Percentiles rank a stretch among this genome's conserved stretches.
phyloP scores from a whole-genome alignment of 2,797 vertebrate genomes.

The Merluccius polli region DNA sequence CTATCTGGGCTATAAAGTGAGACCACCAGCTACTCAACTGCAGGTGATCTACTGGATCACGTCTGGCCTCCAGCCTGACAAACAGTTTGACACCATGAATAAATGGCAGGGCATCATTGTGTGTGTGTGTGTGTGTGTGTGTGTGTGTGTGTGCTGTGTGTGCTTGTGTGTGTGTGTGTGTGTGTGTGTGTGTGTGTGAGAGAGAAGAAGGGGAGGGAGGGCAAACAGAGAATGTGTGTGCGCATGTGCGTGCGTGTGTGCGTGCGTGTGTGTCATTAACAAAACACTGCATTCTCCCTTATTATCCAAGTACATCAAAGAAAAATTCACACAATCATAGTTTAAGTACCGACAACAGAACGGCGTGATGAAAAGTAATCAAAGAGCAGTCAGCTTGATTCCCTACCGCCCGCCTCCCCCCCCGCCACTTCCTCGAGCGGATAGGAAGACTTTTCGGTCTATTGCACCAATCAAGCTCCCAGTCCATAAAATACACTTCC shows the following conservation, averaged over 20 bases:
- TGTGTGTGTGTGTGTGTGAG: too few relatives aligned
- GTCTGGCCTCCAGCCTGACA: too few relatives aligned
- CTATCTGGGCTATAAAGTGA: too few relatives aligned
- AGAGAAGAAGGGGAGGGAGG: too few relatives aligned
- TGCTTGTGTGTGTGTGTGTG: too few relatives aligned
- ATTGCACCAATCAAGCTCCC: slow-evolving; percentile 7
- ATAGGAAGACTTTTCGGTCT: neutral
- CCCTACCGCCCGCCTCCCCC: neutral
- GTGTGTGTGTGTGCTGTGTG: too few relatives aligned
- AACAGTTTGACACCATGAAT: too few relatives aligned
- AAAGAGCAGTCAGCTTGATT: neutral
- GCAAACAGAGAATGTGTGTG: too few relatives aligned
- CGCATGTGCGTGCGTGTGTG: neutral
- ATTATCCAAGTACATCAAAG: slow-evolving; percentile 1
- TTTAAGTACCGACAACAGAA: neutral
- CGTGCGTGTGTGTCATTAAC: neutral
- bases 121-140: too few relatives aligned
- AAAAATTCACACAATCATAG: neutral
- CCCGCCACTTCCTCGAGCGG: neutral
- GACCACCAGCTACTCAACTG: too few relatives aligned
- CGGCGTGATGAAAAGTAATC: neutral
- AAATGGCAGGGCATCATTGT: too few relatives aligned
- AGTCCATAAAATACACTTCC: slow-evolving; percentile 10
- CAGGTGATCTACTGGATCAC: too few relatives aligned
- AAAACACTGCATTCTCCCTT: neutral